phyloP scores from a whole-genome alignment of 2,888 invertebrate species.

The Apotomis turbidana region DNA sequence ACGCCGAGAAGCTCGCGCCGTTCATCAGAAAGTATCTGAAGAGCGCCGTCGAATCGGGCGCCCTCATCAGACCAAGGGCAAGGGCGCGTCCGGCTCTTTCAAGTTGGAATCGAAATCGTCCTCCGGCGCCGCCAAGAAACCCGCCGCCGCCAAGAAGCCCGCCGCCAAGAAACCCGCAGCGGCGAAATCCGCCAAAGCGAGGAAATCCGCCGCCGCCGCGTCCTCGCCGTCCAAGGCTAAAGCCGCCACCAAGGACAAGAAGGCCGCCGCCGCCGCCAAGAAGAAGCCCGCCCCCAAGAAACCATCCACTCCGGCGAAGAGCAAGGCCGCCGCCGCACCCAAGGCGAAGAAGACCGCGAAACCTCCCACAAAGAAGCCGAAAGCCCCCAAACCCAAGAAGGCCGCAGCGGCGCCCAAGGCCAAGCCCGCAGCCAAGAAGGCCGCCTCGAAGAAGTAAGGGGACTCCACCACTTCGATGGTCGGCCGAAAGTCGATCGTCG shows the following conservation, averaged over 20 bases:
- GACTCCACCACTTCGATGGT: too few relatives aligned
- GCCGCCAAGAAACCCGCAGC: slow-evolving; percentile 46
- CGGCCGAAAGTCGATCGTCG: too few relatives aligned
- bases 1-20: slow-evolving; percentile 81
- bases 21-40: slow-evolving; percentile 85
- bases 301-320: slow-evolving; percentile 46
- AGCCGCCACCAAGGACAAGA: slow-evolving; percentile 24
- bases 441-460: neutral
- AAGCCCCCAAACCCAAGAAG: slow-evolving; percentile 59
- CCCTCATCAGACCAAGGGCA: slow-evolving; percentile 81
- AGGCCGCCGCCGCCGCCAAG: slow-evolving; percentile 47
- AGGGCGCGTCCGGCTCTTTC: slow-evolving; percentile 78
- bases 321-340: slow-evolving; percentile 50
- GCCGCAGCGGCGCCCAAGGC: slow-evolving; percentile 2
- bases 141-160: slow-evolving; percentile 46
- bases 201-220: slow-evolving; percentile 48
- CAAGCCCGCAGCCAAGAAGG: slow-evolving; percentile 11
- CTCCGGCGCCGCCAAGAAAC: slow-evolving; percentile 47
- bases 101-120: slow-evolving; percentile 63
- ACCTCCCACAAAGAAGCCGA: slow-evolving; percentile 65
- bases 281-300: slow-evolving; percentile 43
- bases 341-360: slow-evolving; percentile 62
- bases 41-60: slow-evolving; percentile 79
- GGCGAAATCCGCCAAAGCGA: slow-evolving; percentile 41
- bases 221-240: slow-evolving; percentile 45